Conservation (phyloP, 1,140 invertebrate species). For the Caenorhabditis briggsae region DNA sequence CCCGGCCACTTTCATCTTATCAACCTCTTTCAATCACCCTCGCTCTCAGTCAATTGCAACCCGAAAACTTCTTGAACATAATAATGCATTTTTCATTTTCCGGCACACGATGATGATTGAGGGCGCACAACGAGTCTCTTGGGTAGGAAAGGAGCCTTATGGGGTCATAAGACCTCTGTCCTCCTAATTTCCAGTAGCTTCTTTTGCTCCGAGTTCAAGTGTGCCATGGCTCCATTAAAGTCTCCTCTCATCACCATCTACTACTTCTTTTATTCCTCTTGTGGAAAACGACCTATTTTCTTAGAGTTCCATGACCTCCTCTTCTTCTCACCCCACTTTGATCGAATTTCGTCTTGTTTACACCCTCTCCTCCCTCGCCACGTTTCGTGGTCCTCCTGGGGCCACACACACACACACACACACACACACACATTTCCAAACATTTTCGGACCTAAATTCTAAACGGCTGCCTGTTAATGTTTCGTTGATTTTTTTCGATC, state of each 20-base stretch:
- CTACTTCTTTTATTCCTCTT: slow-evolving; percentile 12
- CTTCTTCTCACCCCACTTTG: slow-evolving; percentile 1
- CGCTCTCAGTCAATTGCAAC: not conserved
- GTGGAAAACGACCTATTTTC: slow-evolving; percentile 14
- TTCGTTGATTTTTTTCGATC: not conserved
- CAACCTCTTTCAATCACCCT: not conserved
- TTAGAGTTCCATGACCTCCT: not conserved
- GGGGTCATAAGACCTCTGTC: slow-evolving; percentile 34
- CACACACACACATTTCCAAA: slow-evolving; percentile 25
- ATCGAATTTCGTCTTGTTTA: slow-evolving; percentile 49
- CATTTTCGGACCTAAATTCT: slow-evolving; percentile 35
- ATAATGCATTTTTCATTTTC: slow-evolving; percentile 41
- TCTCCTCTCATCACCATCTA: not conserved
- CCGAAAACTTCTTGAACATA: not conserved
- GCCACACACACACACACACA: slow-evolving; percentile 29
- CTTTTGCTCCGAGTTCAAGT: slow-evolving; percentile 5
- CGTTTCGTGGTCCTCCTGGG: slow-evolving; percentile 34
- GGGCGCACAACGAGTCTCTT: not conserved
- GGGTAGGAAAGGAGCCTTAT: not conserved
- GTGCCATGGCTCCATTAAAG: slow-evolving; percentile 13
- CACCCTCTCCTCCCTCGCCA: slow-evolving; percentile 42
- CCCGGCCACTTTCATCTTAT: not conserved
- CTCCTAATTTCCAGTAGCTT: not conserved
- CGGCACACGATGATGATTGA: slow-evolving; percentile 43
- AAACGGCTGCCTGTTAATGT: not conserved